Conservation (phyloP, 2,888 invertebrate genomes). For the Psococerastis gibbosa region DNA sequence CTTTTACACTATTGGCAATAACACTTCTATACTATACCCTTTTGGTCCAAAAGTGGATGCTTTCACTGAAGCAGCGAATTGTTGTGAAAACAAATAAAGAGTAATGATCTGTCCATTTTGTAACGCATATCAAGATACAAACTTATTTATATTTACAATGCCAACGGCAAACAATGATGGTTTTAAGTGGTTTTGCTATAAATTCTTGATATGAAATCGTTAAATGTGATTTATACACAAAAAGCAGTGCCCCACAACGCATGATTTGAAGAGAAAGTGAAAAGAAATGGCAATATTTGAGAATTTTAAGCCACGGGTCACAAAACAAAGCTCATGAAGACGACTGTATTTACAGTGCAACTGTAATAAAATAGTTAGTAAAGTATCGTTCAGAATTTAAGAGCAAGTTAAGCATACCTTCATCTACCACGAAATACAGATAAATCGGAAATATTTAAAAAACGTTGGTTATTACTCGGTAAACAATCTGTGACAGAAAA, state of each 20-base stretch:
- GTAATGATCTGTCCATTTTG: too few species aligned
- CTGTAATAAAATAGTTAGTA: too few species aligned
- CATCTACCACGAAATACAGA: slow-evolving; percentile 3
- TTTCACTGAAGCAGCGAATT: too few species aligned
- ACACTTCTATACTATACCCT: too few species aligned
- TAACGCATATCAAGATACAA: too few species aligned
- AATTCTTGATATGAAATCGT: too few species aligned
- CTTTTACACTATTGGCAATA: too few species aligned
- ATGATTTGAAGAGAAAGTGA: neutral
- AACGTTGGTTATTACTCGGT: slow-evolving; percentile 1
- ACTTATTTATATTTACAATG: too few species aligned
- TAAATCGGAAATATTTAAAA: slow-evolving; percentile 3
- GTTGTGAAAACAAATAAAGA: neutral
- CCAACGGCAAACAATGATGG: too few species aligned
- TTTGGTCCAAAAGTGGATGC: too few species aligned
- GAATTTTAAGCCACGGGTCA: slow-evolving; percentile 3
- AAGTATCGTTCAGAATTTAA: neutral
- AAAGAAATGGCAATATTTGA: neutral
- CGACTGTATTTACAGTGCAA: too few species aligned
- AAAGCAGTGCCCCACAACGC: neutral
- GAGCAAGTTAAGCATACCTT: neutral
- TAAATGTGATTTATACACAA: neutral
- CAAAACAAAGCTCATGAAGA: neutral
- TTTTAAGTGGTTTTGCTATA: too few species aligned
- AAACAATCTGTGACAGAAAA: slow-evolving; percentile 2